Evolutionary conservation across 2,888 invertebrate species (phyloP), one percentile per base, ranked within the genome.

Genomic region (Diadegma fenestrale): DNA sequence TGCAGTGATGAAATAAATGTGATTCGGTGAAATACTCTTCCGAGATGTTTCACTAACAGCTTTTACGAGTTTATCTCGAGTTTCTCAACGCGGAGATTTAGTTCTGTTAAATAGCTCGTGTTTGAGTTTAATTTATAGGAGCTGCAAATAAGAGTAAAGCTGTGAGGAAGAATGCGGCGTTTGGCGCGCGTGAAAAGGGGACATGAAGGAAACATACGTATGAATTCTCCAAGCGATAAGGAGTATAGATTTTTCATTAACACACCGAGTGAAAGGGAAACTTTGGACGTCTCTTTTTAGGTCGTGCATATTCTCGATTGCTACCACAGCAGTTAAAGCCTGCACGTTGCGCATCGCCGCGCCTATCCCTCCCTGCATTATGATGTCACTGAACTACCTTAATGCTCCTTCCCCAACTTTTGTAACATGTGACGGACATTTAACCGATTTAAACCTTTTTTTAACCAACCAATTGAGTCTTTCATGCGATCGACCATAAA

Each of bases 191-290:
- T 51, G 61, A 26, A 51, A 75, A 58, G 30, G 14, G 73, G 26
- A 68, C 17, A 58, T 33, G 17, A 33, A 75, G 80, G 75, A 73
- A 80, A 37, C 71, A 61, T 61, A 58, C 51, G 68, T 75, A 22
- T 73, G 73, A 45, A 61, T 80, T 58, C 58, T 26, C 54, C 7
- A 22, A 45, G 68, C 75, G 80, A 80, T 80, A 80, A 80, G 33
- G 43, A 75, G 80, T 80, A 80, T 80, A 75, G 80, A 75, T 82
- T 79, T 83, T 83, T 63, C 73, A 78, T 68, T 61, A 79, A 68
- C 64, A 68, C 61, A 68, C 61, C 71, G 68, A 83, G 83, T 83
- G 83, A 83, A 83, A 83, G 83, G 83, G 79, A 83, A 83, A 83
- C 78, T 79, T 79, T 79, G 37, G 68, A 63, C 61, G 72, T 78